phyloP scores from a whole-genome alignment of 2,113 vertebrate genomes.

The Brachirus orientalis region DNA sequence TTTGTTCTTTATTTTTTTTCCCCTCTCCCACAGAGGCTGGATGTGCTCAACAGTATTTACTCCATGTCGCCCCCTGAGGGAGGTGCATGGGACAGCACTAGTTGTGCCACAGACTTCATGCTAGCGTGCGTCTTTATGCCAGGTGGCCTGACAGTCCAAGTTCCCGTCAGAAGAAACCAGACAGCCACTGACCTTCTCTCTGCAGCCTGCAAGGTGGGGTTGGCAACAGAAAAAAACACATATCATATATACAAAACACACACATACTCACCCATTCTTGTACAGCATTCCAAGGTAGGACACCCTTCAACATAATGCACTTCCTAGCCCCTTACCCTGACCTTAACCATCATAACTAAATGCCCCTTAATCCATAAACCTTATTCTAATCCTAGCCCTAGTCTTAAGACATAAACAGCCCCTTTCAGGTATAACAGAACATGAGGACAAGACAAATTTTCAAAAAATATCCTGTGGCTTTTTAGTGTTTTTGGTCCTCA shows the following conservation, averaged over 20 bases:
- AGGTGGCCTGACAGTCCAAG: constrained; percentile 82
- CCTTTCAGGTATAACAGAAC: too few relatives aligned
- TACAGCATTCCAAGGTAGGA: not conserved
- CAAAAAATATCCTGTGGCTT: too few relatives aligned
- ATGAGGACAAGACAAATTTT: too few relatives aligned
- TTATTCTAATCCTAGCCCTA: too few relatives aligned
- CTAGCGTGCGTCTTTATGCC: constrained; percentile 84
- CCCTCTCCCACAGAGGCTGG: constrained; percentile 75
- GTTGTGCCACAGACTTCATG: constrained; percentile 61
- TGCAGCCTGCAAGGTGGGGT: constrained; percentile 89
- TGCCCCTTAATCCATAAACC: too few relatives aligned
- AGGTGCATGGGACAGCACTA: constrained; percentile 75
- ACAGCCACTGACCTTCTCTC: constrained; percentile 87
- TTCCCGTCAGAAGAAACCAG: constrained; percentile 86
- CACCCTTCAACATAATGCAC: too few relatives aligned
- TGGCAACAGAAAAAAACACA: not conserved
- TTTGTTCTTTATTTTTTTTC: not conserved
- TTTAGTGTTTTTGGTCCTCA: too few relatives aligned
- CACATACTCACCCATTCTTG: too few relatives aligned
- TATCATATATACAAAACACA: not conserved
- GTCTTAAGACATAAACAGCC: too few relatives aligned
- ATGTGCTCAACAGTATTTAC: constrained; percentile 83
- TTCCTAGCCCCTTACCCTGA: too few relatives aligned
- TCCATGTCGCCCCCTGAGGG: constrained; percentile 84
- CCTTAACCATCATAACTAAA: too few relatives aligned